Evolutionary conservation across 1,140 invertebrate species (phyloP), one percentile per base, ranked within the genome.

Genomic region (Achatina immaculata): DNA sequence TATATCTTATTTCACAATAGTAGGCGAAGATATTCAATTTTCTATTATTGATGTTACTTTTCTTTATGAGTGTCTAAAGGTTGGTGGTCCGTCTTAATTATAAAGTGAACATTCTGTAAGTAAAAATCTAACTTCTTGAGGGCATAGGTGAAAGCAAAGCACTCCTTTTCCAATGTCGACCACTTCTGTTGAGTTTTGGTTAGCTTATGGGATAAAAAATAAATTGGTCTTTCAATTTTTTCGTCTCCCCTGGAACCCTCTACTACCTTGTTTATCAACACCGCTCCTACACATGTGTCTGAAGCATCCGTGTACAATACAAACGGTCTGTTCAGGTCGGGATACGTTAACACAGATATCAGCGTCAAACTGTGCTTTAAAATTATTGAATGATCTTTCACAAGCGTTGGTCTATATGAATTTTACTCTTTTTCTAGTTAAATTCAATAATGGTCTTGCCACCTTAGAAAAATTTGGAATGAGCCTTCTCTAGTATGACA

Each of bases 91-190:
- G 74, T 77, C 34, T 62, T 77, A 24, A 62, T 77, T 6, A n/a
- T 40, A 38, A 79, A 79, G 6, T 31, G 3, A 1, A 28, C n/a
- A 38, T 51, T 71, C 16, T 51, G 66, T 0, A 79, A n/a, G 21
- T 72, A 79, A 55, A 21, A 68, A 28, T 69, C 78, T 21, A 74
- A 66, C 21, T 81, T 81, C 28, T 81, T n/a, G 4, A 81, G 24
- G 6, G 14, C 36, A 66, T 48, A 81, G 40, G 45, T 1, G 1
- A 81, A 75, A 0, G 71, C 71, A 7, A 42, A 81, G 7, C 19
- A 36, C 31, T 81, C 71, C 11, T 81, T 74, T 38, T 74, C 55
- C 11, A 71, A 11, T 38, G 68, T 43, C 0, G 71, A 31, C 58
- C 28, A 66, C 24, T 58, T 42, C 16, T 0, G 0, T 43, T 78